Evolutionary conservation across 2,113 vertebrate species (phyloP).

Genomic region (Psephotus haematonotus): DNA sequence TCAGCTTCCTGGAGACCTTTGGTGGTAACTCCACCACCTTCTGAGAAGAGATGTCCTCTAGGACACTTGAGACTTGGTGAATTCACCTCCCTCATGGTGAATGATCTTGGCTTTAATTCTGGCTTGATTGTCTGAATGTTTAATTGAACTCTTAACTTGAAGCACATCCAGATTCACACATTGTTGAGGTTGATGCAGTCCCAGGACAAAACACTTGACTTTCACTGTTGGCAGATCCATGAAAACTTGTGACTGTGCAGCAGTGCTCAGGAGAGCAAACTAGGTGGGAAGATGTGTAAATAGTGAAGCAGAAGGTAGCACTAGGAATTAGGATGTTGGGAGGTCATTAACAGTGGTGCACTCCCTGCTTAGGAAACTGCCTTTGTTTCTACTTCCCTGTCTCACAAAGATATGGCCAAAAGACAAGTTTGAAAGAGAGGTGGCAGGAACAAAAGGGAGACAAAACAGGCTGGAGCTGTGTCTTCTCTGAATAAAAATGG

Average conservation of each 20-base stretch:
- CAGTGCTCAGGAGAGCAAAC: neutral
- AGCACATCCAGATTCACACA: too few species aligned
- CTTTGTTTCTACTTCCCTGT: neutral
- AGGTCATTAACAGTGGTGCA: accelerated
- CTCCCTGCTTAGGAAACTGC: too few species aligned
- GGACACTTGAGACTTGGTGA: too few species aligned
- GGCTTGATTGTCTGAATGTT: neutral
- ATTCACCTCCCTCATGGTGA: too few species aligned
- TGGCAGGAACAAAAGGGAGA: neutral
- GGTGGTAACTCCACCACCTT: neutral
- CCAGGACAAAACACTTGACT: neutral
- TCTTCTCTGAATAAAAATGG: neutral
- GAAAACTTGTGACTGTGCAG: neutral
- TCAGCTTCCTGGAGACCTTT: neutral
- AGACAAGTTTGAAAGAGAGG: neutral
- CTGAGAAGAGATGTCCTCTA: neutral
- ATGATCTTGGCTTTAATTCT: neutral
- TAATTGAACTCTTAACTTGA: neutral
- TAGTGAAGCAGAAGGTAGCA: neutral
- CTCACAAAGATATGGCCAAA: neutral
- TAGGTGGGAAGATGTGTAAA: neutral
- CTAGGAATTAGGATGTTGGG: neutral
- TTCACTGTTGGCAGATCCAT: neutral
- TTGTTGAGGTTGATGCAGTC: neutral
- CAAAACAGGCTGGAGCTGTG: neutral